Conservation (phyloP, 92 coral and sea anemone genomes). For the Bergia puertoricense region DNA sequence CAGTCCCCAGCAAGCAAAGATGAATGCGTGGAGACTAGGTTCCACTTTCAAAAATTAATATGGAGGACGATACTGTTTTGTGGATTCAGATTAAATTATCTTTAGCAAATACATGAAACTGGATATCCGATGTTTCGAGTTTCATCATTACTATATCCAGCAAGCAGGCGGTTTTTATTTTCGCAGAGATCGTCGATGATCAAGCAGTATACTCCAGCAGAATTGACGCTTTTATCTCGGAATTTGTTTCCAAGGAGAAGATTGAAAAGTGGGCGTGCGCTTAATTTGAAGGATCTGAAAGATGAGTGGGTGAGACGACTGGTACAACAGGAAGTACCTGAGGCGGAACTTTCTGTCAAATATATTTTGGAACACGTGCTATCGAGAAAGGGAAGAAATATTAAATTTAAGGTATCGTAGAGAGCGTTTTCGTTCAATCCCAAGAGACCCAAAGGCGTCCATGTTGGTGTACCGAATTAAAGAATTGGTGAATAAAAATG, state of each 20-base stretch:
- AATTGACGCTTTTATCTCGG: background rate
- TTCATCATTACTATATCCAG: background rate
- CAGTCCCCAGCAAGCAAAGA: background rate
- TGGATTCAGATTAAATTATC: background rate
- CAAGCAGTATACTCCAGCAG: background rate
- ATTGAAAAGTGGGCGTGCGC: background rate
- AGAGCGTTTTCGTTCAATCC: no score
- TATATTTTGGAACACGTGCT: constrained; percentile 66
- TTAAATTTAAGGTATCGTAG: constrained; percentile 19
- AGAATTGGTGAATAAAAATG: no score
- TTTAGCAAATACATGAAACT: background rate
- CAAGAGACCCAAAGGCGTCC: no score
- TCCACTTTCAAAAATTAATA: background rate
- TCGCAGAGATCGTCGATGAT: background rate
- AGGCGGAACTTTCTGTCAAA: constrained; percentile 63
- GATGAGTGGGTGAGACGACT: constrained; percentile 55
- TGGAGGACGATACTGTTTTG: background rate
- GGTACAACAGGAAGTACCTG: constrained; percentile 53
- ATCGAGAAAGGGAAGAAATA: constrained; percentile 32
- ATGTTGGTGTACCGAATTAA: no score
- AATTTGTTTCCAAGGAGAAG: background rate
- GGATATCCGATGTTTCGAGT: background rate
- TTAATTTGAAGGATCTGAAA: constrained; percentile 15
- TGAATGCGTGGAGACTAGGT: constrained; percentile 22
- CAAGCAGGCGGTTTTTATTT: background rate